Base-by-base conservation (phyloP, 2,113 vertebrate species). In the Gulo gulo region DNA sequence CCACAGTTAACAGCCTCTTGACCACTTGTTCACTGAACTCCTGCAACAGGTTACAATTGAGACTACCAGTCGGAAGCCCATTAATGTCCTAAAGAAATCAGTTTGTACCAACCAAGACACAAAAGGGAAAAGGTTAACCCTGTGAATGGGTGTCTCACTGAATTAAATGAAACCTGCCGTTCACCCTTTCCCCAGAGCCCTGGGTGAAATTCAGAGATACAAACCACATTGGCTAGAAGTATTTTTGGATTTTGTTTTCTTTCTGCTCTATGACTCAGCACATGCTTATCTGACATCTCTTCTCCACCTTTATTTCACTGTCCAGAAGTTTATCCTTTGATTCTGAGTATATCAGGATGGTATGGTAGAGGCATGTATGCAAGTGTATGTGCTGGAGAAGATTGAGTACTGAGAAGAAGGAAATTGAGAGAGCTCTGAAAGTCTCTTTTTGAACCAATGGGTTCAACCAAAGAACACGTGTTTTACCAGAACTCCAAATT, bases 51-150 rank as follows among this genome's bases (percentile, higher is more conserved):
- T 78, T 84, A 83, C 86, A 93, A 10, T 39, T 34, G 63, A 96
- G 34, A 71, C 57, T 47, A 47, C 50, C 42, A 65, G 86, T 50
- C 85, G 93, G 95, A 94, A 95, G 39, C 89, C 76, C 0, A 0
- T 67, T 95, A 84, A 87, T 36, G 57, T 26, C n/a, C 45, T 96
- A 95, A 96, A 87, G 90, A 95, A 61, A 94, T 92, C 71, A 96
- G 91, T 98, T 98, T 97, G 59, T 96, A 95, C 92, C 59, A 81
- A 67, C 83, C 85, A 96, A 96, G 97, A 92, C 55, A 39, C 84
- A 79, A 61, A 80, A 92, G 26, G 71, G 71, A 80, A 96, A 95
- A 96, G 39, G 73, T 81, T 93, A 97, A 73, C 15, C 7, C 47
- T 97, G 82, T 20, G 88, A 93, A 65, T 39, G 57, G n/a, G 67